Evolutionary conservation across 2,888 invertebrate species (phyloP).

Genomic region (Drepana falcataria): DNA sequence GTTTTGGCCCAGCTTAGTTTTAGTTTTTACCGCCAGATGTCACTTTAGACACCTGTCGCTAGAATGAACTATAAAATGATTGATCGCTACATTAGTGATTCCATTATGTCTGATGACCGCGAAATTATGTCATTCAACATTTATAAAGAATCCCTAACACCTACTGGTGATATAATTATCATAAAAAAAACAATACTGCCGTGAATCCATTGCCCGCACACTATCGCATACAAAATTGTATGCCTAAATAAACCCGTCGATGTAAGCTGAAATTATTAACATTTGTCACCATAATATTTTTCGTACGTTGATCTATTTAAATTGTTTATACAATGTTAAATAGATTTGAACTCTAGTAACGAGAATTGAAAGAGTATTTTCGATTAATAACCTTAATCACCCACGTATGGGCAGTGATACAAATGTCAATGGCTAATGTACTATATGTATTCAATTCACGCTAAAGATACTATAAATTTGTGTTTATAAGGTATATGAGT

Average conservation of each 20-base stretch:
- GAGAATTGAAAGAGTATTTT: not conserved
- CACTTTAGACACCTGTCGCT: not conserved
- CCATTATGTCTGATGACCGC: not conserved
- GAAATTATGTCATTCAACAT: not conserved
- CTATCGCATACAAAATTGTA: not conserved
- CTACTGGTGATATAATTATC: not conserved
- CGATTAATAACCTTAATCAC: not conserved
- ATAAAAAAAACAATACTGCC: not conserved
- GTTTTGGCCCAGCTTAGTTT: not conserved
- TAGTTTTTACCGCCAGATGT: not conserved
- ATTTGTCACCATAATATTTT: not conserved
- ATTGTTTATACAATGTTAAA: not conserved
- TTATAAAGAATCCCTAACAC: not conserved
- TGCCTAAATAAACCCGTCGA: not conserved
- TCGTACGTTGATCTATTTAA: constrained; percentile 3
- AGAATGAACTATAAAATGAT: not conserved
- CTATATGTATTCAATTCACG: not conserved
- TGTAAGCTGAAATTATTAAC: not conserved
- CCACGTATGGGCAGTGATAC: not conserved
- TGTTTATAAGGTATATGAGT: not conserved
- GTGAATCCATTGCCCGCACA: not conserved
- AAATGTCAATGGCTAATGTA: not conserved
- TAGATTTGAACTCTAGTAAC: not conserved
- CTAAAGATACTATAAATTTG: not conserved
- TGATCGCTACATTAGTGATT: not conserved